Conservation (phyloP, 2,888 invertebrate species). For the Caenorhabditis zanzibari region DNA sequence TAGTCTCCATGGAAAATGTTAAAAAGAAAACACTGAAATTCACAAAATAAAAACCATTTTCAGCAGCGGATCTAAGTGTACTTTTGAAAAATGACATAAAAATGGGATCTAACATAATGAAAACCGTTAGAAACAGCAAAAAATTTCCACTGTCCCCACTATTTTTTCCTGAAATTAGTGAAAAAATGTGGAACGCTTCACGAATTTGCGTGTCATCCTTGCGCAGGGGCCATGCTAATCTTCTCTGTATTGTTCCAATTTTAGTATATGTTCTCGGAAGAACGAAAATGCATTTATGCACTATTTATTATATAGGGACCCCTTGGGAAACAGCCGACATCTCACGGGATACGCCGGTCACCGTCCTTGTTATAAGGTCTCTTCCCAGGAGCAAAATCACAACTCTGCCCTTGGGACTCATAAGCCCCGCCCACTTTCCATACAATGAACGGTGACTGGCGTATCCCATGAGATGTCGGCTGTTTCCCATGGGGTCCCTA, state of each 20-base stretch:
- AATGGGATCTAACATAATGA: too few relatives aligned
- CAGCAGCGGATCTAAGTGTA: too few relatives aligned
- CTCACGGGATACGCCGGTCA: neutral
- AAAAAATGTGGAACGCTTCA: constrained; percentile 90
- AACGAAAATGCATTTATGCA: constrained; percentile 24
- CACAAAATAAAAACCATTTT: too few relatives aligned
- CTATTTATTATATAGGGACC: neutral
- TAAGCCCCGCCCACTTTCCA: too few relatives aligned
- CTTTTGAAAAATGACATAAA: too few relatives aligned
- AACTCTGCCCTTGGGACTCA: neutral
- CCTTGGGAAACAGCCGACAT: neutral
- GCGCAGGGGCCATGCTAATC: constrained; percentile 95
- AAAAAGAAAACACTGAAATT: too few relatives aligned
- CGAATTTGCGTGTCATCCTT: constrained; percentile 95
- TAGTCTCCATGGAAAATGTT: neutral
- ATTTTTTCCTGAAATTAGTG: too few relatives aligned
- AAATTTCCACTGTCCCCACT: too few relatives aligned
- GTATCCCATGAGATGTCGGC: neutral
- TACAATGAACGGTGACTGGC: neutral
- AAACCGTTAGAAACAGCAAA: too few relatives aligned
- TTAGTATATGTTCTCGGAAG: constrained; percentile 84
- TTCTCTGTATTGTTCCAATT: constrained; percentile 95
- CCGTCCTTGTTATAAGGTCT: neutral
- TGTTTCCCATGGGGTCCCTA: neutral
- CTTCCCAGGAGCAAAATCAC: neutral